Base-by-base conservation (phyloP, 92 coral and sea anemone genomes). In the Epizoanthus ramosus region DNA sequence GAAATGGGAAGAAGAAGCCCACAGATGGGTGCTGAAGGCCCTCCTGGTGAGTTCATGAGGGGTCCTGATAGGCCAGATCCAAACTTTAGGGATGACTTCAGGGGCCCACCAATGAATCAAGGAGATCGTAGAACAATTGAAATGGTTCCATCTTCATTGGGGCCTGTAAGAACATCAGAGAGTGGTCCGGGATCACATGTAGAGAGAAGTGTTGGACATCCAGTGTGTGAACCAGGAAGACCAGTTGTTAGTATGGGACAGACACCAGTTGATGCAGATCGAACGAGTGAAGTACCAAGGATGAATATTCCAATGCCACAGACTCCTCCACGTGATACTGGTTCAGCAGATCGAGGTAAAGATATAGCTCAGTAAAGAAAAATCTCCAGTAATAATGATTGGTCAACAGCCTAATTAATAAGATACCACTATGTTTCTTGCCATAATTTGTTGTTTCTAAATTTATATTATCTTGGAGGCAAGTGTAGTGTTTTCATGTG, bases 91-190 rank as follows among this genome's bases (percentile, higher is more conserved):
- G 47, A 33, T 23, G 87, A 88, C 19, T 69, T 88, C 63, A 85
- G 81, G 54, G 88, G 92, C 35, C 90, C 85, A 50, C 92, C 81
- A 13, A 56, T 80, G 57, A 81, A 87, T 31, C 92, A 70, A 73
- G 90, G 86, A 28, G 77, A 41, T 13, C 88, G 60, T 37, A 18
- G 66, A 43, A 69, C 28, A 61, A 63, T 41, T 58, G 67, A 75
- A 31, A 57, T 57, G 14, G n/a, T 77, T 60, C 16, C 71, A 59
- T 60, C 82, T 23, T 61, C 71, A 53, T 33, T 57, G 59, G 85
- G 67, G 33, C 77, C 57, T 17, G 23, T 67, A 17, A 67, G 77
- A 23, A 19, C 53, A 7, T 21, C 85, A 52, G 73, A 57, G 52
- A 39, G 50, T 31, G 89, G 76, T 4, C 71, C 71, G 22, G 33